These are phyloP conservation scores for Syngnathoides biaculeatus DNA, from an alignment of 2,113 vertebrate genomes.

Conservation along the genomic window DNA sequence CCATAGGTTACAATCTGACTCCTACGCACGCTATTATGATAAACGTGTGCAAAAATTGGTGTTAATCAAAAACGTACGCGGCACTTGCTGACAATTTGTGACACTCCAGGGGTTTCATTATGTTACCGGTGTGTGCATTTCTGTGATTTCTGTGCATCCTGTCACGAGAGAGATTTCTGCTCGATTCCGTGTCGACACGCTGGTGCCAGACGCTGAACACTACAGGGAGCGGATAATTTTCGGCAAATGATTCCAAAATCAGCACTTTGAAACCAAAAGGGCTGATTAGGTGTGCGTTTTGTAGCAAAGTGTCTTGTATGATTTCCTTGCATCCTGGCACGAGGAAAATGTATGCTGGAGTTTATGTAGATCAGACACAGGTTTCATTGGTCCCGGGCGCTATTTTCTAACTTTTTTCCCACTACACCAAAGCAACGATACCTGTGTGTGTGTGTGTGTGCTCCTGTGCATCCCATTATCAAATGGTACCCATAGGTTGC, in stretches of 20 bases:
- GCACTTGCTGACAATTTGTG: not conserved
- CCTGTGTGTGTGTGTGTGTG: not conserved
- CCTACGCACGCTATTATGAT: no score
- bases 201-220: not conserved
- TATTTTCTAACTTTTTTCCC: not conserved
- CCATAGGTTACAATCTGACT: no score
- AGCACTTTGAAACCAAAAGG: no score
- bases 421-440: not conserved
- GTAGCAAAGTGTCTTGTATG: not conserved
- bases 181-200: no score
- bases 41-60: not conserved
- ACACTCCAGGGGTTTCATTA: not conserved
- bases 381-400: not conserved
- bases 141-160: not conserved
- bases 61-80: no score
- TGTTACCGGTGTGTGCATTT: no score
- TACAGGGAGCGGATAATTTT: no score
- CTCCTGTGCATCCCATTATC: slow-evolving; percentile 39
- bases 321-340: not conserved
- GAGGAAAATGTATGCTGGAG: not conserved
- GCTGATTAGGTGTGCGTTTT: not conserved
- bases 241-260: no score
- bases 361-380: not conserved
- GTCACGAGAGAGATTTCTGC: not conserved
- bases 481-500: slow-evolving; percentile 49